phyloP scores from a whole-genome alignment of 2,888 invertebrate genomes.

The Plutella xylostella region DNA sequence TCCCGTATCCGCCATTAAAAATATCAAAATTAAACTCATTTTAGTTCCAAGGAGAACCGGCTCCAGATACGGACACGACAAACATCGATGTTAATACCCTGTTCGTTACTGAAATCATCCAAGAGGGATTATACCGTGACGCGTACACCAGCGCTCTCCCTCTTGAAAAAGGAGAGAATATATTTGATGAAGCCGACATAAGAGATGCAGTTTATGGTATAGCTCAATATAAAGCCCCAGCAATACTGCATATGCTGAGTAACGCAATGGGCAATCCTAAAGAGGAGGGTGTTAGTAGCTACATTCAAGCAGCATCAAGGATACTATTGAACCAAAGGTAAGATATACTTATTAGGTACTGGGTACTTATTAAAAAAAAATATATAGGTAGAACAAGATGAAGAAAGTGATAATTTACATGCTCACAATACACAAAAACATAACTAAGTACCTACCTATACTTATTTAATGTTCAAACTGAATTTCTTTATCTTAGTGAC shows the following conservation, averaged over 20 bases:
- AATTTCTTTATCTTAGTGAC: no score
- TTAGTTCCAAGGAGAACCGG: constrained; percentile 35
- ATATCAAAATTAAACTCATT: background rate
- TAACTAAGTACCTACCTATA: no score
- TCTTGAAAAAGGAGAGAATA: constrained; percentile 25
- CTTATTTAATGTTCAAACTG: no score
- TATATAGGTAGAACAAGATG: no score
- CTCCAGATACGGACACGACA: constrained; percentile 22
- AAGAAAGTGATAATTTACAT: no score
- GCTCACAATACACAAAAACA: no score
- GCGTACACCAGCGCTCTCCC: constrained; percentile 25
- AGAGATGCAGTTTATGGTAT: constrained; percentile 34
- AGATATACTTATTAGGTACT: background rate
- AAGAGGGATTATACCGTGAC: constrained; percentile 46
- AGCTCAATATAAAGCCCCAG: constrained; percentile 43
- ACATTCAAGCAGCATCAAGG: constrained; percentile 31
- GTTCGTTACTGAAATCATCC: constrained; percentile 48
- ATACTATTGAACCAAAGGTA: constrained; percentile 36
- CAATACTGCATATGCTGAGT: constrained; percentile 41
- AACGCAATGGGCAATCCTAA: constrained; percentile 21
- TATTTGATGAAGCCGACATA: constrained; percentile 34
- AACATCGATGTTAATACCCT: constrained; percentile 42
- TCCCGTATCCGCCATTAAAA: no score
- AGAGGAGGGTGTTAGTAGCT: constrained; percentile 30
- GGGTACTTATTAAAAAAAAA: no score